phyloP scores from a whole-genome alignment of 2,113 vertebrate genomes.

The Thinocorus orbignyianus region DNA sequence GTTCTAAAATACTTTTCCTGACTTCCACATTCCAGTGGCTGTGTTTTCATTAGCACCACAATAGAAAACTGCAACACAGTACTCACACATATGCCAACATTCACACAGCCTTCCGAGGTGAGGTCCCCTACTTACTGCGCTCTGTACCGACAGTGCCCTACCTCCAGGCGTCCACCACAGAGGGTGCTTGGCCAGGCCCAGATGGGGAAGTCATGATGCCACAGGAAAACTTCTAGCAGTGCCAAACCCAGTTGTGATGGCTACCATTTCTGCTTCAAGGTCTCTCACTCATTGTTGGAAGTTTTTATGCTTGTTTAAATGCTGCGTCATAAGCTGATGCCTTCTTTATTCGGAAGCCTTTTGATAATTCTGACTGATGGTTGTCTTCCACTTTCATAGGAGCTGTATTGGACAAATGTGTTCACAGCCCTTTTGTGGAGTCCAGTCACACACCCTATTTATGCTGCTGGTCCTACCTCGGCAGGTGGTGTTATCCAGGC shows the following conservation, averaged over 20 bases:
- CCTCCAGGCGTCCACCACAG: not conserved
- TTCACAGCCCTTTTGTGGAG: not conserved
- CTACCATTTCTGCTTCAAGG: not conserved
- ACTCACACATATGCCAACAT: not conserved
- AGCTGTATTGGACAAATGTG: not conserved
- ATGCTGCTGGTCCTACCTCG: not conserved
- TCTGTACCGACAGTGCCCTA: not conserved
- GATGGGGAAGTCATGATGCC: not conserved
- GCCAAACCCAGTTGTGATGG: not conserved
- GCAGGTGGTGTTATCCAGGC: not conserved
- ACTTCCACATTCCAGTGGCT: not conserved
- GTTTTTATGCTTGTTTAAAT: not conserved
- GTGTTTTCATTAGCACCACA: not conserved
- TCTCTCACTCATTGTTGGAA: not conserved
- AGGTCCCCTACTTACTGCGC: not conserved
- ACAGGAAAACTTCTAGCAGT: not conserved
- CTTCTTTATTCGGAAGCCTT: not conserved
- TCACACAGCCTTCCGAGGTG: accelerated
- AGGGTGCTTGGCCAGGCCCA: not conserved
- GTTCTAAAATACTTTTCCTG: not conserved
- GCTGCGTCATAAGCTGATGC: not conserved
- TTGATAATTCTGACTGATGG: not conserved
- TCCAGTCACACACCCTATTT: not conserved
- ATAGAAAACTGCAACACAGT: not conserved
- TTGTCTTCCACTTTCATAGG: not conserved